Evolutionary conservation across 2,888 invertebrate genomes (phyloP).

Genomic region (Ashinkailepas kermadecensis): DNA sequence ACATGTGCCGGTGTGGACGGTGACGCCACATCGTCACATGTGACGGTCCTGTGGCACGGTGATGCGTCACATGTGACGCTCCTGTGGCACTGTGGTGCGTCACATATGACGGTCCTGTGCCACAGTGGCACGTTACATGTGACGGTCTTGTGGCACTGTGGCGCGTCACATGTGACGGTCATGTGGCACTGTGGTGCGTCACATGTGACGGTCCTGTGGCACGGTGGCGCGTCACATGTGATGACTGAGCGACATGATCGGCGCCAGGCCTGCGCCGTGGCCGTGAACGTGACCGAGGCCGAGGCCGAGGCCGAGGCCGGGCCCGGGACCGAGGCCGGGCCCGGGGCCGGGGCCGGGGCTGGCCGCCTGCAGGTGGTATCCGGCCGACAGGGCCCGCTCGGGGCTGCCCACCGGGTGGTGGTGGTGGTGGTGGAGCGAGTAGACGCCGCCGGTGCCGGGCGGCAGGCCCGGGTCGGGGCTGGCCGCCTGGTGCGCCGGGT

Average conservation of each 20-base stretch:
- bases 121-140: not conserved
- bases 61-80: not conserved
- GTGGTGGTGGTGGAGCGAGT: too few species aligned
- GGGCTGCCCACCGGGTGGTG: too few species aligned
- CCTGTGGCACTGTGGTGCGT: not conserved
- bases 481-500: not conserved
- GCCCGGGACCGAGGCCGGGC: not conserved
- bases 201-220: not conserved
- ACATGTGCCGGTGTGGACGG: not conserved
- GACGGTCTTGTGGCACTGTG: not conserved
- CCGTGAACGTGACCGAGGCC: too few species aligned
- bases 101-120: not conserved
- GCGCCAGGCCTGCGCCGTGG: too few species aligned
- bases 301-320: too few species aligned
- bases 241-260: not conserved
- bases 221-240: not conserved
- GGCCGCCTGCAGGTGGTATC: not conserved
- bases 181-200: not conserved
- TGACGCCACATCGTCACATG: not conserved
- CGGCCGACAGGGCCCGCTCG: too few species aligned
- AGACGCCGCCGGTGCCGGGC: too few species aligned
- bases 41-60: not conserved
- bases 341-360: not conserved
- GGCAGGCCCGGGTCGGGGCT: not conserved
- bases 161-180: not conserved